phyloP scores from a whole-genome alignment of 1,140 invertebrate species.

The Aricia agestis region DNA sequence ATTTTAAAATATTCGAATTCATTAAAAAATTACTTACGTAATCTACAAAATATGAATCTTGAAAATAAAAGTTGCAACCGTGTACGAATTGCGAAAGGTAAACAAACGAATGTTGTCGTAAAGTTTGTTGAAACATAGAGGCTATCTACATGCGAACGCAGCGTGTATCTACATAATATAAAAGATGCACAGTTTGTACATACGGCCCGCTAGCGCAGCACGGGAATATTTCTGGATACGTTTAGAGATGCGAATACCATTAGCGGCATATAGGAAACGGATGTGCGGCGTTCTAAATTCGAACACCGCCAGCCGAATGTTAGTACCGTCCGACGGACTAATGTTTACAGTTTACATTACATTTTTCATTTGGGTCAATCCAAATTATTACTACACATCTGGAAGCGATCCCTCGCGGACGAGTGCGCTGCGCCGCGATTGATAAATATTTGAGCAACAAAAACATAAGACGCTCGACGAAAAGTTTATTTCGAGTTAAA shows the following conservation, averaged over 20 bases:
- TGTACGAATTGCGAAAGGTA: background rate
- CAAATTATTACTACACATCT: constrained; percentile 21
- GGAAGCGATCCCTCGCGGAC: constrained; percentile 17
- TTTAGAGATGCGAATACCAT: constrained; percentile 9
- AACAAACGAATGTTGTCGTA: background rate
- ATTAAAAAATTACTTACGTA: background rate
- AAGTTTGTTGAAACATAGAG: no score
- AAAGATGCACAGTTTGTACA: no score
- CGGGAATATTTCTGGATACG: constrained; percentile 2
- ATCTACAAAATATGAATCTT: no score
- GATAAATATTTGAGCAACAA: constrained; percentile 17
- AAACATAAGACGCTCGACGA: background rate
- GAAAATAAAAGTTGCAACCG: no score
- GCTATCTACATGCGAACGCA: no score
- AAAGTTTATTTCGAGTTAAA: background rate
- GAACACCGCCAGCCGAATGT: constrained; percentile 25
- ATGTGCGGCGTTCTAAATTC: constrained; percentile 33
- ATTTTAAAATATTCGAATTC: background rate
- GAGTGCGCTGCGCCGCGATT: constrained; percentile 17
- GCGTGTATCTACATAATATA: no score
- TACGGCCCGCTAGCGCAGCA: background rate
- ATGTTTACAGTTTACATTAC: constrained; percentile 4
- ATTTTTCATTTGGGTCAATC: constrained; percentile 16
- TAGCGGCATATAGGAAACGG: constrained; percentile 35
- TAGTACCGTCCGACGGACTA: constrained; percentile 2